These are phyloP conservation scores for Chamaetylas fuelleborni DNA, from an alignment of 2,113 vertebrate genomes.

Conservation along the genomic window DNA sequence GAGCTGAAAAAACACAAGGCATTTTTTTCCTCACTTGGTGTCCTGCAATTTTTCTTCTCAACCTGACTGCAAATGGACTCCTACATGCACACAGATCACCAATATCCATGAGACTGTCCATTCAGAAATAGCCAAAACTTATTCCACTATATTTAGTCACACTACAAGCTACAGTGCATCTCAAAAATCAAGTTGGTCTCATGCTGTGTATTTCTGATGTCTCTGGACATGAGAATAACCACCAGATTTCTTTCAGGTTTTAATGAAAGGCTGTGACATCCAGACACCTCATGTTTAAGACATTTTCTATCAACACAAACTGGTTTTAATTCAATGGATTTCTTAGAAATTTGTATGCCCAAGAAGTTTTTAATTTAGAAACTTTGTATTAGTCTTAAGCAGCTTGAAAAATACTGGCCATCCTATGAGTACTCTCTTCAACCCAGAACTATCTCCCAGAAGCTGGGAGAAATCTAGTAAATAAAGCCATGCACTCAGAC, in stretches of 20 bases:
- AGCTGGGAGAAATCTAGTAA: background rate
- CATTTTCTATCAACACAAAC: background rate
- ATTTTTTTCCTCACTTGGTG: rapidly evolving
- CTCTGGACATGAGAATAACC: background rate
- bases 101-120: background rate
- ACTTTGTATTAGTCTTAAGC: background rate
- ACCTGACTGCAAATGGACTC: background rate
- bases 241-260: background rate
- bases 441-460: background rate
- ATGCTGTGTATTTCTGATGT: background rate
- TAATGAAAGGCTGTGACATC: background rate
- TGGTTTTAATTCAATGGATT: background rate
- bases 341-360: background rate
- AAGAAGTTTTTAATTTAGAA: background rate
- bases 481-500: background rate
- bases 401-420: background rate
- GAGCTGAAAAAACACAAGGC: background rate
- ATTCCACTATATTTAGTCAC: background rate
- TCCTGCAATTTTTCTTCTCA: background rate
- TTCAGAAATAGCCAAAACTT: background rate
- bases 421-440: background rate
- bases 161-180: background rate
- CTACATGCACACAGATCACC: background rate
- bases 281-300: background rate
- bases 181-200: background rate